Conservation (phyloP, 1,140 invertebrate species). For the Ctenoplectra terminalis region DNA sequence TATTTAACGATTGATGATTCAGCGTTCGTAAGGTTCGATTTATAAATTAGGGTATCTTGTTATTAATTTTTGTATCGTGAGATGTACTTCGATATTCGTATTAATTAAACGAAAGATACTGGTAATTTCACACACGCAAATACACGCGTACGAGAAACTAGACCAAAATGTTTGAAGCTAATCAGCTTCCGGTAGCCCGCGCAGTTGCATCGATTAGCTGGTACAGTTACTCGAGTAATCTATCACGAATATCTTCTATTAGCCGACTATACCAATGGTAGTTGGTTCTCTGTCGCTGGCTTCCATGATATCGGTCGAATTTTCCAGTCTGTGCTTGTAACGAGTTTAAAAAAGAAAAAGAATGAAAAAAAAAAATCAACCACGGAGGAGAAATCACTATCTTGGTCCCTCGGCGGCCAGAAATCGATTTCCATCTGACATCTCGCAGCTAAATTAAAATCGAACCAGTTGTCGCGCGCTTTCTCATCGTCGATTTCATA, state of each 20-base stretch:
- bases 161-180: neutral
- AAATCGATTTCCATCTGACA: neutral
- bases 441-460: constrained; percentile 10
- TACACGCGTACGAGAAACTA: neutral
- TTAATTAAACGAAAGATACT: neutral
- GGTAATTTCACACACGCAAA: too few relatives aligned
- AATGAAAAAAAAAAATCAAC: neutral
- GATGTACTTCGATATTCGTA: neutral
- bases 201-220: neutral
- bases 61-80: too few relatives aligned
- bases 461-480: neutral
- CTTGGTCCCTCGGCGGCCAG: neutral
- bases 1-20: too few relatives aligned
- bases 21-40: too few relatives aligned
- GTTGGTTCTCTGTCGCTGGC: neutral
- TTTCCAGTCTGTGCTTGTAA: neutral
- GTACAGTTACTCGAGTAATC: neutral
- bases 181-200: neutral
- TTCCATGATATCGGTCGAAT: neutral
- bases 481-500: too few relatives aligned
- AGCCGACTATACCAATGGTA: constrained; percentile 1
- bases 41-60: too few relatives aligned
- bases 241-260: constrained; percentile 16
- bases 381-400: neutral
- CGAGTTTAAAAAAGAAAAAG: neutral